These are phyloP conservation scores for Synaphobranchus kaupii DNA, from an alignment of 2,797 vertebrate genomes.

Conservation along the genomic window DNA sequence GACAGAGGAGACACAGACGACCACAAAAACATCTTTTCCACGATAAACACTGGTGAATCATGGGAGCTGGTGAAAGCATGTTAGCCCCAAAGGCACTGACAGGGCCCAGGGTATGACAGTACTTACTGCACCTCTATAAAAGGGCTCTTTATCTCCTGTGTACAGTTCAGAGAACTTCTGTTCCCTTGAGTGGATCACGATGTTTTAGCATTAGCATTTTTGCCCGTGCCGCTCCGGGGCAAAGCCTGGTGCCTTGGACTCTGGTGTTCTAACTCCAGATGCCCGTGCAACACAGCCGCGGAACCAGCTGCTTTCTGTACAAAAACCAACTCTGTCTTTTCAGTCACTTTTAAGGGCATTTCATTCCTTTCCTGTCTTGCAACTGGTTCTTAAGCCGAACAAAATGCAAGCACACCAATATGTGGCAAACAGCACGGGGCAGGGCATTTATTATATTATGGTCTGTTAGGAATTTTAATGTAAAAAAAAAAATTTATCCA, in stretches of 20 bases:
- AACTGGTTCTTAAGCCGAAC: background rate
- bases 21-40: background rate
- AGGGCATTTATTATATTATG: too few relatives aligned
- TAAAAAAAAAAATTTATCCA: too few relatives aligned
- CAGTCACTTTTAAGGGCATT: background rate
- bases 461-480: too few relatives aligned
- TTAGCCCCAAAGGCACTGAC: background rate
- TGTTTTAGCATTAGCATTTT: background rate
- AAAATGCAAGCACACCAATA: background rate
- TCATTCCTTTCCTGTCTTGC: background rate
- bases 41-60: background rate
- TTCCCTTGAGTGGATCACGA: background rate
- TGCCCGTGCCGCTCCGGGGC: background rate
- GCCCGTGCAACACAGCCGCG: background rate
- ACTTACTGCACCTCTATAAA: background rate
- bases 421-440: background rate
- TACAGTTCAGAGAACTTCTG: background rate
- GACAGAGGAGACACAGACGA: background rate
- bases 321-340: background rate
- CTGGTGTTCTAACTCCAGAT: background rate
- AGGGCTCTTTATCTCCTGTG: background rate
- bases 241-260: background rate
- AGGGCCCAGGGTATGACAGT: background rate
- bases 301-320: background rate
- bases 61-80: background rate